These are phyloP conservation scores for Apistogramma diplotaenia DNA, from an alignment of 2,113 vertebrate genomes.

Conservation along the genomic window DNA sequence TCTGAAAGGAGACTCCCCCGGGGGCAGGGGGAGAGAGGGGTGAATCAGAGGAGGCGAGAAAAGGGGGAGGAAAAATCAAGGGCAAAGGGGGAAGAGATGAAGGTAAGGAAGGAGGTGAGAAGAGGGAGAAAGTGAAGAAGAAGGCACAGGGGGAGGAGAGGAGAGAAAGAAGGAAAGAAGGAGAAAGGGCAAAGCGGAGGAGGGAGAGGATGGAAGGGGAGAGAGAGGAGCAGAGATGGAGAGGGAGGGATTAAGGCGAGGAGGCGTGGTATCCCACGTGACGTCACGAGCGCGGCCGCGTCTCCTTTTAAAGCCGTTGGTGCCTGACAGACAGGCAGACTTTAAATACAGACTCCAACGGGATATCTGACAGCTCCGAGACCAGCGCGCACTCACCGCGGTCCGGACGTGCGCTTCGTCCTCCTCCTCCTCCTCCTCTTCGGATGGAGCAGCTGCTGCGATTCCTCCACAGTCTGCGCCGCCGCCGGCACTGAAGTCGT, in stretches of 20 bases:
- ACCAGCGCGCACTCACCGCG: neutral
- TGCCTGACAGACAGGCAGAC: neutral
- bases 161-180: neutral
- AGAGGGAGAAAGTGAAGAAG: neutral
- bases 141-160: neutral
- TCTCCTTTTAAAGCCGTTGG: slow-evolving; percentile 50
- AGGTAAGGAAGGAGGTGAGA: neutral
- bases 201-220: neutral
- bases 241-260: neutral
- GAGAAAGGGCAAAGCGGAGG: neutral
- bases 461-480: neutral
- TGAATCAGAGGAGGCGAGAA: no score
- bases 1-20: neutral
- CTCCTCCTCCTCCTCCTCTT: neutral
- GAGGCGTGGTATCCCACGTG: neutral
- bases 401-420: neutral
- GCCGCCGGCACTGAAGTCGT: slow-evolving; percentile 26
- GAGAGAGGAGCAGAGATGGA: neutral
- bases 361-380: neutral
- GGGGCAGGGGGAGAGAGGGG: neutral
- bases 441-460: slow-evolving; percentile 26
- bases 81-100: neutral
- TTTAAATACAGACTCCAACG: slow-evolving; percentile 15
- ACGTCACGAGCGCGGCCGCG: slow-evolving; percentile 25
- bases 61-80: neutral